A percentile compares a stretch with the other conserved stretches of the same genome.
phyloP scores from a whole-genome alignment of 2,888 invertebrate genomes.

The Micropterix aruncella region DNA sequence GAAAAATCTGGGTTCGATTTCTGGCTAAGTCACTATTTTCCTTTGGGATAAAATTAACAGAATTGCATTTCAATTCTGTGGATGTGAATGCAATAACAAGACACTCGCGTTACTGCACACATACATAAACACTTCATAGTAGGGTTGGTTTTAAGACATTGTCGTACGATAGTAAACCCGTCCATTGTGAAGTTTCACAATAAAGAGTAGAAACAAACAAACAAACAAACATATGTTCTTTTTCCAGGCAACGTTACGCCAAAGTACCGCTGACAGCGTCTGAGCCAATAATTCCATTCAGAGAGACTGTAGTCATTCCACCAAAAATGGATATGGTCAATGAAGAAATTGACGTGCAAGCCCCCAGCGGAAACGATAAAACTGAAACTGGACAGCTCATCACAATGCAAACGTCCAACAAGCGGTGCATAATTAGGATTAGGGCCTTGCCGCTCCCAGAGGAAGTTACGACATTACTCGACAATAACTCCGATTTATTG shows the following conservation, averaged over 20 bases:
- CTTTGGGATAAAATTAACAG: too few species aligned
- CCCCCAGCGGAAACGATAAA: constrained; percentile 27
- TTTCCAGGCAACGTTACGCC: constrained; percentile 51
- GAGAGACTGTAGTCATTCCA: constrained; percentile 80
- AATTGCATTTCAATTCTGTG: too few species aligned
- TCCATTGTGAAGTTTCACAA: too few species aligned
- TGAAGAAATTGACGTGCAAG: constrained; percentile 60
- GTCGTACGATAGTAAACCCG: too few species aligned
- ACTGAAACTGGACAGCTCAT: constrained; percentile 37
- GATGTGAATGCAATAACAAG: too few species aligned
- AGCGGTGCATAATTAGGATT: constrained; percentile 55
- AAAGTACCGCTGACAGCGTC: constrained; percentile 82
- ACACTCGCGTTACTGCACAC: too few species aligned
- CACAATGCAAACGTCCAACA: constrained; percentile 53
- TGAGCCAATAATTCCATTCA: constrained; percentile 89
- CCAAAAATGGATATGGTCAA: constrained; percentile 76
- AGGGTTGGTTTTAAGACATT: too few species aligned
- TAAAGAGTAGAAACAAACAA: too few species aligned
- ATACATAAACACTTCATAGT: too few species aligned
- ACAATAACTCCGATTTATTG: constrained; percentile 54
- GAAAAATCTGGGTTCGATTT: too few species aligned
- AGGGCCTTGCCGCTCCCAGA: constrained; percentile 66
- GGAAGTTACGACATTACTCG: constrained; percentile 53
- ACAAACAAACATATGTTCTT: constrained; percentile 12
- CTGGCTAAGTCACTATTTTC: too few species aligned